Conservation (phyloP, 2,888 invertebrate species). For the Drosophila paranaensis region DNA sequence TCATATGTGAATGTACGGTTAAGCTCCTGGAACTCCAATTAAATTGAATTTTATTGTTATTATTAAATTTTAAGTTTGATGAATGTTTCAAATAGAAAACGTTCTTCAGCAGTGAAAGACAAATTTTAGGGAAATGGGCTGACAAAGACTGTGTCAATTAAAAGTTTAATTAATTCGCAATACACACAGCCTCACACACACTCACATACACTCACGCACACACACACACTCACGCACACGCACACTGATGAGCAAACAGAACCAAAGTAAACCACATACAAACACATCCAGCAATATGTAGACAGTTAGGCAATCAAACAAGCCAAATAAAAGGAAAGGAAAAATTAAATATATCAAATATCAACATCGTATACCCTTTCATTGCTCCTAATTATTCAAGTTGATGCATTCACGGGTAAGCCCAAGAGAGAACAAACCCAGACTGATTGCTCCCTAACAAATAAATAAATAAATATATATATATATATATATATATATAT, state of each 20-base stretch:
- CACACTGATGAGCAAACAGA: slow-evolving; percentile 9
- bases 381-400: neutral
- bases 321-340: slow-evolving; percentile 20
- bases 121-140: slow-evolving; percentile 26
- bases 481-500: no score
- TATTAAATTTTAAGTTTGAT: no score
- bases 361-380: neutral
- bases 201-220: no score
- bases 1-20: no score
- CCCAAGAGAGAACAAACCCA: no score
- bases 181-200: slow-evolving; percentile 17
- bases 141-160: slow-evolving; percentile 71
- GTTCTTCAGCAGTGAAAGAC: neutral
- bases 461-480: no score
- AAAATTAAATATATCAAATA: neutral
- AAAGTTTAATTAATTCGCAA: slow-evolving; percentile 71
- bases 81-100: slow-evolving; percentile 11
- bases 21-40: neutral
- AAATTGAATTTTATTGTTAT: neutral
- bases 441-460: no score
- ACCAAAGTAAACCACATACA: slow-evolving; percentile 19
- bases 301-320: slow-evolving; percentile 44
- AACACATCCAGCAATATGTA: slow-evolving; percentile 10
- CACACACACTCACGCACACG: slow-evolving; percentile 10
- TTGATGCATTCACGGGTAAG: no score